phyloP scores from a whole-genome alignment of 2,888 invertebrate species.

The Ischnura elegans region DNA sequence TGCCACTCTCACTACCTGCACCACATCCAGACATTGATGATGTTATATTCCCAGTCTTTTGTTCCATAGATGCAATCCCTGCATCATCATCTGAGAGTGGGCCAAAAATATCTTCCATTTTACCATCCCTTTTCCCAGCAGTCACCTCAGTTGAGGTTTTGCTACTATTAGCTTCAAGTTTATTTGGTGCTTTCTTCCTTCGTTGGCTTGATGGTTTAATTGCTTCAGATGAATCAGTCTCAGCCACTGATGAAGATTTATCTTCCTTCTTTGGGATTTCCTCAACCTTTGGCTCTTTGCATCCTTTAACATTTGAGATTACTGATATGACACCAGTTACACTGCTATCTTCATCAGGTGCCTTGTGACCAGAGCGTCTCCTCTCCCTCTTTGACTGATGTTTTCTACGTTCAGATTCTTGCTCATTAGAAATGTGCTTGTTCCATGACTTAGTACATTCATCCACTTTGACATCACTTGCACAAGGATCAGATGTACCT shows the following conservation, averaged over 20 bases:
- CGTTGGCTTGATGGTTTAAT: constrained; percentile 74
- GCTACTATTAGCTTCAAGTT: constrained; percentile 68
- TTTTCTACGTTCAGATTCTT: constrained; percentile 76
- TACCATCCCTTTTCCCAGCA: constrained; percentile 84
- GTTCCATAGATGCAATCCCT: constrained; percentile 65
- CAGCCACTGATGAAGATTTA: constrained; percentile 73
- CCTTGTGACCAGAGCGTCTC: constrained; percentile 74
- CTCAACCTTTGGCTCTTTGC: constrained; percentile 74
- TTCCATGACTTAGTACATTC: constrained; percentile 82
- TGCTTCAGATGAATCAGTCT: constrained; percentile 74
- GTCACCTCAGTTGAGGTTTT: constrained; percentile 46
- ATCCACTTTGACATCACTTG: constrained; percentile 80
- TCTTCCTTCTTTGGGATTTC: constrained; percentile 77
- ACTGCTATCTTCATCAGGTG: constrained; percentile 72
- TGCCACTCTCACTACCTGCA: neutral
- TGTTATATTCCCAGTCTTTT: constrained; percentile 47
- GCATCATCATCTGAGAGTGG: constrained; percentile 87
- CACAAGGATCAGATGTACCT: constrained; percentile 73
- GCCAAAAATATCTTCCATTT: constrained; percentile 94
- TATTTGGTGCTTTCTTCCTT: constrained; percentile 76
- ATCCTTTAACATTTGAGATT: neutral
- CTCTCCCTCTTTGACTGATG: constrained; percentile 78
- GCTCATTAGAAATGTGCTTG: constrained; percentile 72
- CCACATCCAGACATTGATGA: neutral
- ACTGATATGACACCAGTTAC: constrained; percentile 71